Base-by-base conservation (phyloP, 1,140 invertebrate genomes). In the Danaus plexippus region DNA sequence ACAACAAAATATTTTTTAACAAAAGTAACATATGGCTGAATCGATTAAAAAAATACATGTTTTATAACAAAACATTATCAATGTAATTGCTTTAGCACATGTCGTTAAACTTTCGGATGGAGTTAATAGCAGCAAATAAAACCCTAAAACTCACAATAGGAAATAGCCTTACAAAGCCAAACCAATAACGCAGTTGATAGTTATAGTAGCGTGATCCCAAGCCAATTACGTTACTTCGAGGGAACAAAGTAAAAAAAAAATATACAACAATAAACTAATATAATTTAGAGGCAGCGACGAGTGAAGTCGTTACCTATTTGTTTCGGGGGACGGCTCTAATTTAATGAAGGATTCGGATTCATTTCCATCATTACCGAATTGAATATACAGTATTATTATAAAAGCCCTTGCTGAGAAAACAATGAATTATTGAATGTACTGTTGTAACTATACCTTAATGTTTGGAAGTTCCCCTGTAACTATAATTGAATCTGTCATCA, bases 241-340 rank as follows among this genome's bases (percentile, higher is more conserved):
- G 83, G 78, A 80, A 76, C 67, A 75, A 73, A 80, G 67, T 73
- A 79, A 83, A 85, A 71, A 67, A 71, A 67, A 65, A 85, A 81
- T 77, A 68, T 76, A 84, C 82, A 85, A 84, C 81, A 86, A 84
- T 84, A 84, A 81, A 83, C 71, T 82, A 83, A 86, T 84, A 86
- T 81, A 86, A 84, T 84, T 86, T 83, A 75, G 79, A 69, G 68
- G 59, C 67, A 74, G 58, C 71, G 67, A 66, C 67, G 71, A 69
- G 67, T 70, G 65, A 70, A 71, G 77, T 71, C 75, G 75, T 83
- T 82, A 75, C 75, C 68, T 78, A 75, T 76, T 84, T 80, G 74
- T 77, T 68, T 66, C 67, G 68, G 62, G 77, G 82, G 73, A 71
- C 69, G 67, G 66, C 52, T 66, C 66, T 86, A 86, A 85, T 85